Conservation (phyloP, 2,797 vertebrate genomes). For the Pseudomugil gertrudae region DNA sequence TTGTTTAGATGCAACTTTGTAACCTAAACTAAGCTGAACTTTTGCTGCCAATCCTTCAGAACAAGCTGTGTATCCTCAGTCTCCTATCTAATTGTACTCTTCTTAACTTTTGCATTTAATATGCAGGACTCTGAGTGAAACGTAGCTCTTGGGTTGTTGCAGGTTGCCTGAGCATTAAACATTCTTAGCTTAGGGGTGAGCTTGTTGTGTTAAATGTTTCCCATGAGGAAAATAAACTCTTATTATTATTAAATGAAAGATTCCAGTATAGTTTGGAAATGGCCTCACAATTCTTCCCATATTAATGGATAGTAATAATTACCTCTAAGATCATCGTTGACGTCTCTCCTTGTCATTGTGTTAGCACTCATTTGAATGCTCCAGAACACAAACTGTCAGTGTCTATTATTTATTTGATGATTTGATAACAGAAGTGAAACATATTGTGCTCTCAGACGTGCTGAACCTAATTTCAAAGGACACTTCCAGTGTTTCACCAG, state of each 20-base stretch:
- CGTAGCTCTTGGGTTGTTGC: not conserved
- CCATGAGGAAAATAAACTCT: too few species aligned
- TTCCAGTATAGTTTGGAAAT: not conserved
- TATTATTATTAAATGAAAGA: not conserved
- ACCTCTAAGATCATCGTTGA: not conserved
- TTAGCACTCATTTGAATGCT: not conserved
- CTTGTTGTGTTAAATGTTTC: not conserved
- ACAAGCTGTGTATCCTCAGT: not conserved
- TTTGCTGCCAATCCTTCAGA: too few species aligned
- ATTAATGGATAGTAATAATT: not conserved
- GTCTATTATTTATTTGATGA: not conserved
- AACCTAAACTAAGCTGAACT: too few species aligned
- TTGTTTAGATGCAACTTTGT: not conserved
- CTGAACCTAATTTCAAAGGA: slow-evolving; percentile 60
- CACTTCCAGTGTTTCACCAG: slow-evolving; percentile 47
- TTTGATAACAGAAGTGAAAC: slow-evolving; percentile 25
- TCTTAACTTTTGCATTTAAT: not conserved
- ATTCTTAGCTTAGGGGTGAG: too few species aligned
- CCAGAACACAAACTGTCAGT: too few species aligned
- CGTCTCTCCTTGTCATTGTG: not conserved
- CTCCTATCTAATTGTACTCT: not conserved
- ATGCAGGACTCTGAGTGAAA: not conserved
- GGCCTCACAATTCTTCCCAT: not conserved
- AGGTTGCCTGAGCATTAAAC: not conserved
- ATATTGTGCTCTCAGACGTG: not conserved